Evolutionary conservation across 2,888 invertebrate species (phyloP), one percentile per base, ranked within the genome.

Genomic region (Cheilosia vernalis): DNA sequence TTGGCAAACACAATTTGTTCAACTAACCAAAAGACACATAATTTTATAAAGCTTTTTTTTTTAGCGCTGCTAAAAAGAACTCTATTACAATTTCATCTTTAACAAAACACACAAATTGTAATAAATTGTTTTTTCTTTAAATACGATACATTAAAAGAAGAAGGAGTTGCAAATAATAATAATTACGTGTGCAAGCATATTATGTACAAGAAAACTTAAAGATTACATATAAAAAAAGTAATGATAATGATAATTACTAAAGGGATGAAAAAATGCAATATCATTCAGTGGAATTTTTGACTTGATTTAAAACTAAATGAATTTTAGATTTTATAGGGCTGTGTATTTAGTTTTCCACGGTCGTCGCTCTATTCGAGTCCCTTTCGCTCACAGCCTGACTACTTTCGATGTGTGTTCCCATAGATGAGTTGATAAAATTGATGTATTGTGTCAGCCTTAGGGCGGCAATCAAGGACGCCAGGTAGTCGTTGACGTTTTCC

Each of bases 401-500:
- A 19, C 67, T 76, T 61, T 91, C 91, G 17, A 91, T 88, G 87
- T 90, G 90, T 73, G 90, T 90, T 87, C 90, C 90, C 90, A 92
- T 91, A 64, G 90, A 91, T 69, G 92, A 91, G 80, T 93, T 93
- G 40, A 93, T 91, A 78, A 92, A 92, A 87, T 92, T 92, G 40
- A 93, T 91, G 86, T 93, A 93, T 87, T 92, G 92, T 63, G 93
- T 93, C 74, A 93, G 88, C 79, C 92, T 92, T n/a, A 93, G 88
- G 24, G 93, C 92, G 9, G 93, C 93, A 73, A 93, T 92, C 81
- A 93, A 86, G n/a, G 93, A 93, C 79, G 92, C 91, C 63, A 93
- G 88, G 88, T 93, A 93, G 87, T 93, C 92, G 88, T 93, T 92
- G 74, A 93, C 91, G 88, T 93, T 93, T 87, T 93, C 92, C 86